phyloP scores from a whole-genome alignment of 2,113 vertebrate species.

The Lamprologus callipterus region DNA sequence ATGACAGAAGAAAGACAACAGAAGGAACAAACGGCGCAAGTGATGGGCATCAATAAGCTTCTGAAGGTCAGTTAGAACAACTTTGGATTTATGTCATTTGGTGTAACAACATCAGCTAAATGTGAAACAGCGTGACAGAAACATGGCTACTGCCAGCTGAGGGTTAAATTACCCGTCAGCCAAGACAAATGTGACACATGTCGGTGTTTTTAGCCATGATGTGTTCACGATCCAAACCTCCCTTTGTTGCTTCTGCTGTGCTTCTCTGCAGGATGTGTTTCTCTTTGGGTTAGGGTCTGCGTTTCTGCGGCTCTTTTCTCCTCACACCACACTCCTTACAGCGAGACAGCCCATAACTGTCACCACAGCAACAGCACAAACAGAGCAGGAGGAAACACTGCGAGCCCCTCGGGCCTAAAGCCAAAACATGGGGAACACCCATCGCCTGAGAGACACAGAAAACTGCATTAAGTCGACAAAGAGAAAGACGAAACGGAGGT shows the following conservation, averaged over 20 bases:
- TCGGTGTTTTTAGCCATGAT: neutral
- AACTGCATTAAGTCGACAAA: neutral
- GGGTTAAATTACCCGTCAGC: neutral
- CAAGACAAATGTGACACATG: neutral
- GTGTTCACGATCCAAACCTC: accelerated
- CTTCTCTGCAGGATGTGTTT: neutral
- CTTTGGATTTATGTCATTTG: neutral
- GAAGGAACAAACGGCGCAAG: neutral
- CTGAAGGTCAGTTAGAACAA: neutral
- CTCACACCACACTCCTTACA: neutral
- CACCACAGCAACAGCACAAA: slow-evolving; percentile 34
- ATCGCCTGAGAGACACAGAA: neutral
- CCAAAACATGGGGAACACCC: slow-evolving; percentile 22
- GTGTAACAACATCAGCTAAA: neutral
- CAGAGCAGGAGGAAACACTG: slow-evolving; percentile 24
- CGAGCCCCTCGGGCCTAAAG: neutral
- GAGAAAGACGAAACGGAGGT: neutral
- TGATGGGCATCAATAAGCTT: neutral
- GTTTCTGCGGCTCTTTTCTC: neutral
- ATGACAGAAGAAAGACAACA: neutral
- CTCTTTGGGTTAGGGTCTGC: neutral
- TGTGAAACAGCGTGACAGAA: neutral
- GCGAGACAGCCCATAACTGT: neutral
- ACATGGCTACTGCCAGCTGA: neutral
- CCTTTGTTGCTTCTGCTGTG: neutral